Conservation (phyloP, 2,113 vertebrate genomes). For the Podarcis muralis region DNA sequence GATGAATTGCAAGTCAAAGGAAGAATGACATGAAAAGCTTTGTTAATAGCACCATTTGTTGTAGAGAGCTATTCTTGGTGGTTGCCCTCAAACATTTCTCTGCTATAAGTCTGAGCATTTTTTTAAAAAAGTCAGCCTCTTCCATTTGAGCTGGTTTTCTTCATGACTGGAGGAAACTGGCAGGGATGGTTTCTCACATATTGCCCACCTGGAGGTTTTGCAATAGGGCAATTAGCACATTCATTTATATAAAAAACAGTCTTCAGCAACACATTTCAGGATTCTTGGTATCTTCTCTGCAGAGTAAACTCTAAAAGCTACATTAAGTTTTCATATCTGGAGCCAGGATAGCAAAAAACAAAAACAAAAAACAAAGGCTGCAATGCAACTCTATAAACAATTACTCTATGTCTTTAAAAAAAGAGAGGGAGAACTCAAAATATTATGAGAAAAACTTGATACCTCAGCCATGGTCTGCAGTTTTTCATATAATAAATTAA, state of each 20-base stretch:
- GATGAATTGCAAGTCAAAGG: too few species aligned
- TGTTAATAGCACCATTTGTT: not conserved
- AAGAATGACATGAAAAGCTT: not conserved
- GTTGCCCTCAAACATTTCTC: not conserved
- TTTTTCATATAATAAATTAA: conserved; percentile 77
- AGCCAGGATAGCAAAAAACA: not conserved
- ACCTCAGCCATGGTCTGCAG: conserved; percentile 82
- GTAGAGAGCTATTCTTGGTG: not conserved
- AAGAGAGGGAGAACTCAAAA: not conserved
- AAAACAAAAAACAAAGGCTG: not conserved
- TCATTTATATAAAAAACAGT: not conserved
- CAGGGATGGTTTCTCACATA: not conserved
- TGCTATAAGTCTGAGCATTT: not conserved
- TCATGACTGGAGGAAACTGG: not conserved
- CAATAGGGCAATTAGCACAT: not conserved
- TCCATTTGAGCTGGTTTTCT: not conserved
- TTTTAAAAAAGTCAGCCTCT: not conserved
- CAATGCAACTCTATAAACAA: not conserved
- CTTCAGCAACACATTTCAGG: not conserved
- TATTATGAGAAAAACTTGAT: not conserved
- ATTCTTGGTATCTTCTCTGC: not conserved
- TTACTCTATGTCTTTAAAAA: not conserved
- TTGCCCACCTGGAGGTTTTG: not conserved
- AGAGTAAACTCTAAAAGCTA: not conserved
- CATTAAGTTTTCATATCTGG: not conserved